Evolutionary conservation across 2,888 invertebrate genomes (phyloP).

Genomic region (Lacanobia oleracea): DNA sequence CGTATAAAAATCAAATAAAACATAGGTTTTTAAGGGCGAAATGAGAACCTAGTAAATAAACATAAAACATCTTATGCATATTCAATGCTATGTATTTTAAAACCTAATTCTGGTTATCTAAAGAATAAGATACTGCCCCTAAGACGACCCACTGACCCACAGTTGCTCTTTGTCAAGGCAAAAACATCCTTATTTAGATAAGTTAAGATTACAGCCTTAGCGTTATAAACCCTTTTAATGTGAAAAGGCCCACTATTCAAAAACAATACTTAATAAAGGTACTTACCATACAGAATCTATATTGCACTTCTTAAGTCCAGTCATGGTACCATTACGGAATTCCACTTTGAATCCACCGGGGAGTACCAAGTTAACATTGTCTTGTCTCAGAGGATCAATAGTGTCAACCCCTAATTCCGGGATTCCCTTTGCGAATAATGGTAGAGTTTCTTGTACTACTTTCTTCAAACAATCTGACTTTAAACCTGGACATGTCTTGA

Average conservation of each 20-base stretch:
- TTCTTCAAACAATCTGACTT: constrained; percentile 78
- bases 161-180: not conserved
- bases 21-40: not conserved
- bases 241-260: too few relatives aligned
- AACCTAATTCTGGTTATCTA: too few relatives aligned
- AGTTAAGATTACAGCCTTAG: too few relatives aligned
- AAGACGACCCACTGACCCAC: too few relatives aligned
- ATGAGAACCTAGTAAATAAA: not conserved
- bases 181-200: too few relatives aligned
- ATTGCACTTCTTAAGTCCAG: constrained; percentile 79
- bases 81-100: not conserved
- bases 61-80: not conserved
- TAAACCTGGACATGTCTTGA: constrained; percentile 74
- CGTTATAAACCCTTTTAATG: too few relatives aligned
- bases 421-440: constrained; percentile 77
- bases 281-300: constrained; percentile 78
- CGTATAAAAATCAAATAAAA: too few relatives aligned
- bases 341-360: constrained; percentile 79
- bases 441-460: constrained; percentile 75
- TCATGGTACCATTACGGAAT: constrained; percentile 74
- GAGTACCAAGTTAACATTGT: constrained; percentile 70
- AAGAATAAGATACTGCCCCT: too few relatives aligned
- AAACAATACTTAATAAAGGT: too few relatives aligned
- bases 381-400: constrained; percentile 75
- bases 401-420: constrained; percentile 74